A percentile compares a stretch with the other conserved stretches of the same genome.
Conservation (phyloP, 2,888 invertebrate genomes). For the Leucoptera coffeella region DNA sequence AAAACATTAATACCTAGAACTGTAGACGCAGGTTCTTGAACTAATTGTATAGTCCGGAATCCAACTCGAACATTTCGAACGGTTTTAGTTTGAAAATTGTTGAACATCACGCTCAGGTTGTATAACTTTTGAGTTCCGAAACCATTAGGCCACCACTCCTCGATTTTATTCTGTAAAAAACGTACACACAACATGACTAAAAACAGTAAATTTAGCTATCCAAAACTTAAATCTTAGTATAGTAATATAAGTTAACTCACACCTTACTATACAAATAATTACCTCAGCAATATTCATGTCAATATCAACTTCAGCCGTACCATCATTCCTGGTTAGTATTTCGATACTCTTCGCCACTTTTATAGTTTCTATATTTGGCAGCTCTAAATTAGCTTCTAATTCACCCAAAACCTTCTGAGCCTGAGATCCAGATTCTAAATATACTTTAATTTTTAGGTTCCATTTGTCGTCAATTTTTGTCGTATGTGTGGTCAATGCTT, state of each 20-base stretch:
- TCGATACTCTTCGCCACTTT: constrained; percentile 14
- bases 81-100: constrained; percentile 19
- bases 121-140: constrained; percentile 79
- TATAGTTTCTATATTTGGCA: constrained; percentile 21
- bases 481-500: constrained; percentile 51
- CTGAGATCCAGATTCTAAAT: constrained; percentile 21
- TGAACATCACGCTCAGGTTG: constrained; percentile 48
- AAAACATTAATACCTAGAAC: constrained; percentile 25
- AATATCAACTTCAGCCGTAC: constrained; percentile 19
- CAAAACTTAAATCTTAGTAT: not conserved
- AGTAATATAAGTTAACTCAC: not conserved
- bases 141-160: constrained; percentile 94
- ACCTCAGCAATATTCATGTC: constrained; percentile 26
- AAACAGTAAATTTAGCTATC: not conserved
- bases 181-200: no score
- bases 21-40: constrained; percentile 59
- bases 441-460: constrained; percentile 17
- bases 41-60: constrained; percentile 78
- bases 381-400: constrained; percentile 17
- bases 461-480: constrained; percentile 16
- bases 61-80: constrained; percentile 64
- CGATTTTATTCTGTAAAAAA: constrained; percentile 21
- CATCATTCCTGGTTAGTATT: constrained; percentile 14
- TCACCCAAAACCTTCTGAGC: constrained; percentile 15
- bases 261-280: constrained; percentile 4